Evolutionary conservation across 2,113 vertebrate species (phyloP).

Genomic region (Myotis brandtii): DNA sequence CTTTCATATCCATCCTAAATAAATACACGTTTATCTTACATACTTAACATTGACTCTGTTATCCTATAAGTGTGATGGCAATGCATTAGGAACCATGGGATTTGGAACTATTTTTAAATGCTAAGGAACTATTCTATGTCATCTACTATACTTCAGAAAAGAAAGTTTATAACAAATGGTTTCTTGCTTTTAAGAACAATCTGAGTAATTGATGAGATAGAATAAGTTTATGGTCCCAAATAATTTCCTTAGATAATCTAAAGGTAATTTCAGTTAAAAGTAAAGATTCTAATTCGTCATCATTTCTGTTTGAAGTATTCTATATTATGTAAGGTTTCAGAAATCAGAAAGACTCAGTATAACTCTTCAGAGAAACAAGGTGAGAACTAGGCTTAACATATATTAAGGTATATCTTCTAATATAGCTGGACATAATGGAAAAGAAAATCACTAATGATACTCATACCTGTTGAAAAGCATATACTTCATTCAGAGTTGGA

Average conservation of each 20-base stretch:
- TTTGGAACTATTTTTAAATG: constrained; percentile 47
- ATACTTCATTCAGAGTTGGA: constrained; percentile 31
- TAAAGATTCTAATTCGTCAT: neutral
- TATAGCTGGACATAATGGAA: neutral
- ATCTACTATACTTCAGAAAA: constrained; percentile 12
- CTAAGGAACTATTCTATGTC: neutral
- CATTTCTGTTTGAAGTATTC: constrained; percentile 33
- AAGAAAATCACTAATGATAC: constrained; percentile 6
- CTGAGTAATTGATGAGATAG: neutral
- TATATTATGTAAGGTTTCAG: constrained; percentile 38
- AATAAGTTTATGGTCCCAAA: neutral
- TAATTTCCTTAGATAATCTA: constrained; percentile 23
- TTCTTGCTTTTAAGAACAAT: constrained; percentile 4
- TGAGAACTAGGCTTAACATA: neutral
- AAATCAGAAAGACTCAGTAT: neutral
- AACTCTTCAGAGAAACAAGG: neutral
- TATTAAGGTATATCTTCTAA: constrained; percentile 40
- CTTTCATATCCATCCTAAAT: neutral
- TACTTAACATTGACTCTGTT: neutral
- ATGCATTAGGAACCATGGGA: neutral
- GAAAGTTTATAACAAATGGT: constrained; percentile 29
- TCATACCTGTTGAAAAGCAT: neutral
- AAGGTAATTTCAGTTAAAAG: constrained; percentile 39
- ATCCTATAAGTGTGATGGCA: neutral
- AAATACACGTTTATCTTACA: neutral